These are phyloP conservation scores for Caranx melampygus DNA, from an alignment of 2,113 vertebrate species.

Conservation along the genomic window DNA sequence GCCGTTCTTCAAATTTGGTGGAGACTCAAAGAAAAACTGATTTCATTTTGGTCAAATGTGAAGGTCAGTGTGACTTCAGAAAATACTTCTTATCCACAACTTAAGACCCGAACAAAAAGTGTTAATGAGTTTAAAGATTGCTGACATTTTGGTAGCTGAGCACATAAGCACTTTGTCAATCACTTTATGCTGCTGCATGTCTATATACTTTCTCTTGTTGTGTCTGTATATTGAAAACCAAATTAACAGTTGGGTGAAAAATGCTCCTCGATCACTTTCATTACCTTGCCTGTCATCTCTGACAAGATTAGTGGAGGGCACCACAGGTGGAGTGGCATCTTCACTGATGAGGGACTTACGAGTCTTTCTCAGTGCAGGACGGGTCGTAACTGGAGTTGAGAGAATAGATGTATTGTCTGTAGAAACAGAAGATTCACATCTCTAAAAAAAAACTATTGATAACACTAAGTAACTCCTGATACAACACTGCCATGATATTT, in stretches of 20 bases:
- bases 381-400: constrained; percentile 34
- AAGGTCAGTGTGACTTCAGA: no score
- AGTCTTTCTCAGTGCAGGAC: constrained; percentile 64
- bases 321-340: constrained; percentile 2
- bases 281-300: constrained; percentile 45
- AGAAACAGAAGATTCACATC: constrained; percentile 12
- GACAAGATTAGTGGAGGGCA: neutral
- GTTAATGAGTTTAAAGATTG: neutral
- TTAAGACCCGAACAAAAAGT: no score
- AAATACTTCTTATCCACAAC: no score
- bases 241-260: neutral
- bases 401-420: constrained; percentile 8
- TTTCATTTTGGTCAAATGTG: no score
- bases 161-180: neutral
- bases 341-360: constrained; percentile 45
- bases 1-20: no score
- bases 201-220: neutral
- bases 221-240: neutral
- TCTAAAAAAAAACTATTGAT: neutral
- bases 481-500: neutral
- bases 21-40: no score
- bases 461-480: neutral
- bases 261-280: neutral
- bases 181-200: neutral
- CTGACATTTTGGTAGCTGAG: no score